Evolutionary conservation across 2,888 invertebrate genomes (phyloP).

Genomic region (Synanthedon myopaeformis): DNA sequence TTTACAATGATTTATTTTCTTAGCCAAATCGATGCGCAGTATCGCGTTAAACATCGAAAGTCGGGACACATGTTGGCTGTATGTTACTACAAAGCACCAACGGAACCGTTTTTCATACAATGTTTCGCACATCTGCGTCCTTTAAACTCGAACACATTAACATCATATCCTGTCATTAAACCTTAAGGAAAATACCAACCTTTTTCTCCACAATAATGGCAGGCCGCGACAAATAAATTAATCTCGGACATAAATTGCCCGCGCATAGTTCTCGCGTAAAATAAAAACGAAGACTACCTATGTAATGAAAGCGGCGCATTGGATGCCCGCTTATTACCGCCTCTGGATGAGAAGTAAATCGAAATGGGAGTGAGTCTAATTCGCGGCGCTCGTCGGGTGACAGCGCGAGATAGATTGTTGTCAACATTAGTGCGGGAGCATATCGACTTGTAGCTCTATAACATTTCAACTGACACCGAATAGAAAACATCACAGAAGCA

Average conservation of each 20-base stretch:
- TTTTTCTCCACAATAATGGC: constrained; percentile 42
- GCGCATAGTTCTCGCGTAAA: constrained; percentile 35
- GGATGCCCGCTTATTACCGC: constrained; percentile 34
- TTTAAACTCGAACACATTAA: constrained; percentile 37
- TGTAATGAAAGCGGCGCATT: constrained; percentile 1
- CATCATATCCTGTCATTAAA: constrained; percentile 64
- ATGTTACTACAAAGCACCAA: constrained; percentile 23
- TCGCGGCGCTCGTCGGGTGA: constrained; percentile 53
- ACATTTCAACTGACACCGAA: constrained; percentile 9
- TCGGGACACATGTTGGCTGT: constrained; percentile 31
- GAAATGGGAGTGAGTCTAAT: constrained; percentile 60
- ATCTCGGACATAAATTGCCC: constrained; percentile 45
- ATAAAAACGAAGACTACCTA: constrained; percentile 21
- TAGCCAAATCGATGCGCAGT: too few species aligned
- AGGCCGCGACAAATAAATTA: constrained; percentile 49
- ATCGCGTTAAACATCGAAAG: background rate
- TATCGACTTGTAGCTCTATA: constrained; percentile 56
- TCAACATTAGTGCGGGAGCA: constrained; percentile 66
- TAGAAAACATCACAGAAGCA: background rate
- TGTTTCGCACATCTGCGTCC: constrained; percentile 55
- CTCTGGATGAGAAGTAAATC: constrained; percentile 50
- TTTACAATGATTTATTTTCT: too few species aligned
- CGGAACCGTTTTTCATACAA: constrained; percentile 42
- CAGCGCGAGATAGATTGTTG: constrained; percentile 64
- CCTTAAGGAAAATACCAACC: constrained; percentile 36